Evolutionary conservation across 2,797 vertebrate species (phyloP).

Genomic region (Naso thynnoides): DNA sequence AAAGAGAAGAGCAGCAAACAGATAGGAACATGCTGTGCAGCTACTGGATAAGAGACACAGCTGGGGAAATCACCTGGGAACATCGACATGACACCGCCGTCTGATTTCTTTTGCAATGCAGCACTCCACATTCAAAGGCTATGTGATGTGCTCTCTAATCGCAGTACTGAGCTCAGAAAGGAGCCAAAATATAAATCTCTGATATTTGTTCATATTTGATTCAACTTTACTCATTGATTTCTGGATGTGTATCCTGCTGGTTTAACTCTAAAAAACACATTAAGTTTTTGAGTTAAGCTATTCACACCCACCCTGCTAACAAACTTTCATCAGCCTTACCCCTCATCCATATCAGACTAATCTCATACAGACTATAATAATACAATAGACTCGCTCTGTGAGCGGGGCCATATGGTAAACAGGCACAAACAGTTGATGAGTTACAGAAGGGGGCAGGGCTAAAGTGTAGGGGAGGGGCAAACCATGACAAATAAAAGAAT

Average conservation of each 20-base stretch:
- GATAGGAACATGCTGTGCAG: constrained; percentile 60
- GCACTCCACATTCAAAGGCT: constrained; percentile 59
- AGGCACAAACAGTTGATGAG: too few relatives aligned
- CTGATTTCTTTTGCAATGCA: constrained; percentile 45
- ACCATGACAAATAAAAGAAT: too few relatives aligned
- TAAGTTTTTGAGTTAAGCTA: constrained; percentile 4
- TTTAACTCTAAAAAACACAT: constrained; percentile 18
- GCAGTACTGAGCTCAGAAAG: constrained; percentile 34
- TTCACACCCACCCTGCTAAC: background rate
- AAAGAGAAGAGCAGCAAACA: constrained; percentile 48
- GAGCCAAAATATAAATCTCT: constrained; percentile 11
- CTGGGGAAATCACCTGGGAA: constrained; percentile 73
- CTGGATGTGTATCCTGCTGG: background rate
- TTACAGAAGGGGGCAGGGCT: too few relatives aligned
- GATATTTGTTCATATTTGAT: constrained; percentile 40
- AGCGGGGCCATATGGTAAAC: too few relatives aligned
- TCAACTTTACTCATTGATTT: constrained; percentile 12
- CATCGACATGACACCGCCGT: constrained; percentile 37
- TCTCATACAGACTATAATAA: too few relatives aligned
- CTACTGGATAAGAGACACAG: constrained; percentile 61
- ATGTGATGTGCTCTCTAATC: constrained; percentile 48
- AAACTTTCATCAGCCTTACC: constrained; percentile 1
- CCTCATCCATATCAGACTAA: too few relatives aligned
- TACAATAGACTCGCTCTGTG: too few relatives aligned
- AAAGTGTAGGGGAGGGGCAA: too few relatives aligned